phyloP scores from a whole-genome alignment of 2,113 vertebrate species.

The Corythornis cristatus region DNA sequence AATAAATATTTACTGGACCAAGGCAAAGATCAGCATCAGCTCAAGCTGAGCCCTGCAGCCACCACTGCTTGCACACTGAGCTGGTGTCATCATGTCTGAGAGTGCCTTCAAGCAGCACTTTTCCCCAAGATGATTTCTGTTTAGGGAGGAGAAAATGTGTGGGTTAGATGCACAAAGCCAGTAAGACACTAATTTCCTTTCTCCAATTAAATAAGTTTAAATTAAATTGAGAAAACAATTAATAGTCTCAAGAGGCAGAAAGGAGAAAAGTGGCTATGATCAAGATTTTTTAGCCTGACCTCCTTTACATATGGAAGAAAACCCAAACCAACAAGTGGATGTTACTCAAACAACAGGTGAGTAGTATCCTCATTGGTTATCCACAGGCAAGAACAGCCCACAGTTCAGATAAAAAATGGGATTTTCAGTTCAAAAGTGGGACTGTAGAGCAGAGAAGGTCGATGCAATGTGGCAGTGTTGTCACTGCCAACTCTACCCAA shows the following conservation, averaged over 20 bases:
- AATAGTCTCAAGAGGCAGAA: neutral
- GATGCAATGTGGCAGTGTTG: no score
- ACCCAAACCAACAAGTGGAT: neutral
- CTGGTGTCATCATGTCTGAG: neutral
- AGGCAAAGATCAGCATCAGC: neutral
- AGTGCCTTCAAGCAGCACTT: neutral
- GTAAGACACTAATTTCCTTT: neutral
- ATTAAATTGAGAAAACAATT: neutral
- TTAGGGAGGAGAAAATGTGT: neutral
- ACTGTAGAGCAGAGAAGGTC: no score
- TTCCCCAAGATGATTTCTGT: neutral
- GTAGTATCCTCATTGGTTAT: neutral
- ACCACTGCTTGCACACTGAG: neutral
- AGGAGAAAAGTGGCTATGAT: neutral
- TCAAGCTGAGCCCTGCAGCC: neutral
- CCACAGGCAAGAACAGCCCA: neutral
- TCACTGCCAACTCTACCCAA: neutral
- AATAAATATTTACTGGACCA: neutral
- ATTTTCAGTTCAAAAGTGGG: neutral
- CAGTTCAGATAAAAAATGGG: neutral
- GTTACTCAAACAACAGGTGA: neutral
- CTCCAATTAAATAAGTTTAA: neutral
- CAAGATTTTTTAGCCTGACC: neutral
- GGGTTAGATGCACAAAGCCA: neutral
- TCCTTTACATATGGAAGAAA: neutral